Evolutionary conservation across 2,888 invertebrate species (phyloP), one percentile per base, ranked within the genome.

Genomic region (Eubasilissa splendida): DNA sequence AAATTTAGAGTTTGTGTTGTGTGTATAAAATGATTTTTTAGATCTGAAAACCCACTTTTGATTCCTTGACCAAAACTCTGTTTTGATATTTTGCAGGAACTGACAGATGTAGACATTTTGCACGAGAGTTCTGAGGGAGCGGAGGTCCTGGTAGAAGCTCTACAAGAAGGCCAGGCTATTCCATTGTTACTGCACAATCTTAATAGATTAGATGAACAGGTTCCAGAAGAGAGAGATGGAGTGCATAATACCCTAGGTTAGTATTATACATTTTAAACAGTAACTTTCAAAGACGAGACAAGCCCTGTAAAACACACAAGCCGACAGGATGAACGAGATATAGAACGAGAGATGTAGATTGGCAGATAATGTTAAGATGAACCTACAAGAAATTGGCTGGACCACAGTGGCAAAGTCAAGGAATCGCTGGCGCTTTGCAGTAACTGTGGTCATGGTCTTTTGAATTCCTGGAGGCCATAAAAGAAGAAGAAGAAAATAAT

Each of bases 91-190:
- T 84, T 93, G 12, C 92, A 96, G 91, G 99, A 99, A 88, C 89
- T 99, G 76, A 98, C 98, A 3, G 99, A 99, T 90, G 96, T 97
- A 3, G 99, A 99, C 87, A 97, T 97, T 84, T 90, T 98, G n/a
- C 94, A 96, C 86, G 98, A 99, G 87, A 97, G 96, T 87, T 95
- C 95, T 84, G 98, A 98, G 84, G 97, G 97, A 1, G 96, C 97
- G 0, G 95, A 96, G 84, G 93, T 95, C 9, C 89, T 99, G 22
- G 95, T 99, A 75, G 96, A 96, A 86, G 95, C 96, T 0, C 88
- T 99, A 83, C 91, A 98, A 12, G 96, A 96, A 77, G 96, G 97
- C 74, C 98, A 99, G 89, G 94, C 97, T 9, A 94, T 97, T 71
- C 96, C 98, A 0, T 89, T 97, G 77, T 88, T 99, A 5, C 95